A percentile compares a stretch with the other conserved stretches of the same genome.
Conservation (phyloP, 1,140 invertebrate genomes). For the Pissodes strobi region DNA sequence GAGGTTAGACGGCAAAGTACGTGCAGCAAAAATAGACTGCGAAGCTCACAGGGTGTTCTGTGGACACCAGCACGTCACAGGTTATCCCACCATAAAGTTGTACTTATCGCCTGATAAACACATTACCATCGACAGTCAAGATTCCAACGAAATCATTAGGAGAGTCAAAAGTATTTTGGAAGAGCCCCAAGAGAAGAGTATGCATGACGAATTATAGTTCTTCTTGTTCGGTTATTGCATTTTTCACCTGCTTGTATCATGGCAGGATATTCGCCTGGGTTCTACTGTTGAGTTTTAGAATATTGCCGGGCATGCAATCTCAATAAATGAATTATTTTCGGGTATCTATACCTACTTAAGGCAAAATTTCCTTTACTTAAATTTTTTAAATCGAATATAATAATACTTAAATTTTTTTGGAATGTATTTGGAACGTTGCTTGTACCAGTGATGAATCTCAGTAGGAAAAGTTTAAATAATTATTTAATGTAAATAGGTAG, state of each 20-base stretch:
- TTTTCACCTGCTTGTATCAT: too few species aligned
- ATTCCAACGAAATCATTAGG: conserved; percentile 42
- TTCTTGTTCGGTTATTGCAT: too few species aligned
- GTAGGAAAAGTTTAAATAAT: conserved; percentile 1
- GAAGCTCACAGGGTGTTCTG: conserved; percentile 76
- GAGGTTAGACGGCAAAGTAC: conserved; percentile 68
- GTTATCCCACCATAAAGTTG: conserved; percentile 69
- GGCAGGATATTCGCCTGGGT: too few species aligned
- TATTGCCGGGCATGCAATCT: too few species aligned
- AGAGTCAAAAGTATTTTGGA: conserved; percentile 41
- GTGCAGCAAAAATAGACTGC: conserved; percentile 82
- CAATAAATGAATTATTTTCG: too few species aligned
- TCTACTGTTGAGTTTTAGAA: too few species aligned
- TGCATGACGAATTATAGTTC: conserved; percentile 50
- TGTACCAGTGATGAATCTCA: too few species aligned
- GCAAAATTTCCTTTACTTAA: too few species aligned
- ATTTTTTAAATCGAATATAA: too few species aligned
- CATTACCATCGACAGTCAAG: conserved; percentile 42
- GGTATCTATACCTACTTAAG: too few species aligned
- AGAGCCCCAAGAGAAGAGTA: conserved; percentile 22
- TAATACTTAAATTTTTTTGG: too few species aligned
- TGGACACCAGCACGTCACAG: conserved; percentile 65
- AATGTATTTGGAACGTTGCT: too few species aligned
- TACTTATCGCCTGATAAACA: conserved; percentile 45
- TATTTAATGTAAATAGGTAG: background rate